phyloP scores from a whole-genome alignment of 2,113 vertebrate genomes.

The Saccopteryx leptura region DNA sequence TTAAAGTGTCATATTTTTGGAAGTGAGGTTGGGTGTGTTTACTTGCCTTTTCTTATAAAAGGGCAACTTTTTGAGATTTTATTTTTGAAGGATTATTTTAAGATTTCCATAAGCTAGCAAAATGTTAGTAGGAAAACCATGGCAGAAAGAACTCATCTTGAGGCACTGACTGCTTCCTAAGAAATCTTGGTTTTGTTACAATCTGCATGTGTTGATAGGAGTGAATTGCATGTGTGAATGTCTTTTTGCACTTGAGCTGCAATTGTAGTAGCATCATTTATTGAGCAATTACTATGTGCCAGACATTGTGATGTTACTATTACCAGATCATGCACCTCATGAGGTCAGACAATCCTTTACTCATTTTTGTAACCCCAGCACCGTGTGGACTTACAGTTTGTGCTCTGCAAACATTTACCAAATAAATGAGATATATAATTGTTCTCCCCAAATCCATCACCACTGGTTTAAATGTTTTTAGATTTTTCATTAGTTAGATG shows the following conservation, averaged over 20 bases:
- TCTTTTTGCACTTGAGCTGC: neutral
- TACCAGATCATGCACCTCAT: neutral
- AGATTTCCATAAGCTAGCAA: neutral
- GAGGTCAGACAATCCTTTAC: neutral
- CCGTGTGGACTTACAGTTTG: neutral
- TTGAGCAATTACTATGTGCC: neutral
- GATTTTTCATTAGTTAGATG: neutral
- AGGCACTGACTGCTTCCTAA: neutral
- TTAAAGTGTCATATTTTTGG: constrained; percentile 12
- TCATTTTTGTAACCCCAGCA: neutral
- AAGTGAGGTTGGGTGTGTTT: neutral
- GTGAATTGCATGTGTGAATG: neutral
- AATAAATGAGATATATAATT: neutral
- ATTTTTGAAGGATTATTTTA: neutral
- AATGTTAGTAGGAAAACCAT: neutral
- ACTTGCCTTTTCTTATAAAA: neutral
- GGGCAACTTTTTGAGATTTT: neutral
- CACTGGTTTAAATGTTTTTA: neutral
- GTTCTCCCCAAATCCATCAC: neutral
- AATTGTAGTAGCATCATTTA: neutral
- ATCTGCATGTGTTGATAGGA: neutral
- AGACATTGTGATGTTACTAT: no score
- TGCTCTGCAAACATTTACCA: constrained; percentile 16
- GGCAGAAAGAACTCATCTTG: neutral
- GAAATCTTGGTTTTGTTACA: neutral